Conservation (phyloP, 2,888 invertebrate genomes). For the Lepidocyrtinus sp. region DNA sequence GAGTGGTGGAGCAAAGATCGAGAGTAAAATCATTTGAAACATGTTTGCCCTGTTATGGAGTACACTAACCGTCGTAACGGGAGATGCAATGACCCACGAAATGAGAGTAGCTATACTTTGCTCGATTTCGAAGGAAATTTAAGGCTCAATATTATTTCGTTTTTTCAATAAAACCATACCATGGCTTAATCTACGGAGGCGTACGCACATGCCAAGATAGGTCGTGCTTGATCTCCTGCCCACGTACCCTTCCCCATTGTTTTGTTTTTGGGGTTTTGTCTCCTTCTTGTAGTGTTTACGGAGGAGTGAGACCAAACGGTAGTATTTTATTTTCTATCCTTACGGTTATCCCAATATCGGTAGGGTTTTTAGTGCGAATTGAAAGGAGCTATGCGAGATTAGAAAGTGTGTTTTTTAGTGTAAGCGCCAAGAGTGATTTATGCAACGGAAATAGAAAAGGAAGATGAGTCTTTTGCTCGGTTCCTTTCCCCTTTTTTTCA, state of each 20-base stretch:
- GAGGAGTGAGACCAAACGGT: background rate
- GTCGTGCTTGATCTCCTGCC: too few relatives aligned
- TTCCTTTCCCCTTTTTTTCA: conserved; percentile 44
- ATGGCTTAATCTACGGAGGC: too few relatives aligned
- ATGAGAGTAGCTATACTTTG: background rate
- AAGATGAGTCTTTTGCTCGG: conserved; percentile 61
- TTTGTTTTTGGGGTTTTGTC: background rate
- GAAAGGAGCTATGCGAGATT: conserved; percentile 53
- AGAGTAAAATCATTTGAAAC: background rate
- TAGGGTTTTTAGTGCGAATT: background rate
- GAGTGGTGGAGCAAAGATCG: background rate
- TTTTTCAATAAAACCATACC: too few relatives aligned
- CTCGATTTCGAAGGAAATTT: too few relatives aligned
- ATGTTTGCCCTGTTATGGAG: background rate
- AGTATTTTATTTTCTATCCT: background rate
- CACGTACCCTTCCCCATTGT: background rate
- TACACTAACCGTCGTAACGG: background rate
- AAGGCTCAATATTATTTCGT: too few relatives aligned
- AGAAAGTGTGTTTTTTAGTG: conserved; percentile 50
- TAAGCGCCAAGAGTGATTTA: conserved; percentile 62
- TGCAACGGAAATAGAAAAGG: conserved; percentile 69
- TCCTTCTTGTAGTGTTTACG: background rate
- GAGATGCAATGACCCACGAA: background rate
- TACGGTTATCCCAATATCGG: background rate
- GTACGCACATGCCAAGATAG: too few relatives aligned